Evolutionary conservation across 2,113 vertebrate genomes (phyloP).

Genomic region (Potamarius usumacintae): DNA sequence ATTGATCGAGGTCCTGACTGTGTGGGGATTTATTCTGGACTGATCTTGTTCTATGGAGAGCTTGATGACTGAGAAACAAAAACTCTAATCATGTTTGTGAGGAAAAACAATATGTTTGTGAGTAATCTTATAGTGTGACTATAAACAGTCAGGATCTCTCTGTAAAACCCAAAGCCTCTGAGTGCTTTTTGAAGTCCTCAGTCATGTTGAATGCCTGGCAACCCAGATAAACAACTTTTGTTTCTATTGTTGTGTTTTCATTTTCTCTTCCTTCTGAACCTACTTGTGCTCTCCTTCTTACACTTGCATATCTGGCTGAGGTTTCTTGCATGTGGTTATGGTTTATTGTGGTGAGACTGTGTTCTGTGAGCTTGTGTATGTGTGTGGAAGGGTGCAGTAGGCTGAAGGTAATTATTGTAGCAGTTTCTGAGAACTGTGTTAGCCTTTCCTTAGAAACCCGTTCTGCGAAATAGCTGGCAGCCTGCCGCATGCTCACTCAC

Average conservation of each 20-base stretch:
- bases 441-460: slow-evolving; percentile 74
- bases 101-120: too few species aligned
- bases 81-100: too few species aligned
- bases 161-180: neutral
- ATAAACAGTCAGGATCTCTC: neutral
- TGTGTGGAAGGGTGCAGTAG: slow-evolving; percentile 68
- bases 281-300: slow-evolving; percentile 1
- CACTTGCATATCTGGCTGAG: slow-evolving; percentile 12
- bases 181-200: neutral
- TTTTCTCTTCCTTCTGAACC: slow-evolving; percentile 7
- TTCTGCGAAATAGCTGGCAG: slow-evolving; percentile 76
- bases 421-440: slow-evolving; percentile 75
- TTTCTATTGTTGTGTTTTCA: neutral
- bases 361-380: slow-evolving; percentile 44
- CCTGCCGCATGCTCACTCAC: slow-evolving; percentile 63
- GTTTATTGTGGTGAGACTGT: slow-evolving; percentile 48
- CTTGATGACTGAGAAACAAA: neutral
- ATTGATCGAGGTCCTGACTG: neutral
- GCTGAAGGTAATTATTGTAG: slow-evolving; percentile 79
- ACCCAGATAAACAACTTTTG: too few species aligned
- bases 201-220: neutral
- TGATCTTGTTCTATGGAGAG: too few species aligned
- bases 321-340: slow-evolving; percentile 39
- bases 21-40: neutral
- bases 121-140: neutral